Evolutionary conservation across 2,113 vertebrate species (phyloP).

Genomic region (Psilopogon haemacephalus): DNA sequence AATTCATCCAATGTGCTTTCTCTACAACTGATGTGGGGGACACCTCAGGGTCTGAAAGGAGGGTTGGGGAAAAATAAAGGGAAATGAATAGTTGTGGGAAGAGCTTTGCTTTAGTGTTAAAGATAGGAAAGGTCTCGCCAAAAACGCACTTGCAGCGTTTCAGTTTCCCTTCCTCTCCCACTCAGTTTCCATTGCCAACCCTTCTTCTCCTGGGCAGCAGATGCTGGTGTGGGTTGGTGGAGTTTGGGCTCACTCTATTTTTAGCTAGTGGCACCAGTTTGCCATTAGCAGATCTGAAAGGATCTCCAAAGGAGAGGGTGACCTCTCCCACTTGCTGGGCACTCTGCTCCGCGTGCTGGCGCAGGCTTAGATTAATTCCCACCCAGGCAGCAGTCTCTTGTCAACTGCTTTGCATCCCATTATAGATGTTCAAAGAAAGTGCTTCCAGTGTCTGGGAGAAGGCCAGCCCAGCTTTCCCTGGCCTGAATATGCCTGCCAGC

Average conservation of each 20-base stretch:
- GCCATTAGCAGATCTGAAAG: not conserved
- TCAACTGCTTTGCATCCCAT: not conserved
- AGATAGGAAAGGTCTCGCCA: not conserved
- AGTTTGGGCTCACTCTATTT: not conserved
- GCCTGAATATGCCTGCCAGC: not conserved
- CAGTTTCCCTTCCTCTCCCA: not conserved
- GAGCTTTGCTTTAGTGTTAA: not conserved
- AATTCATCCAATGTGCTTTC: not conserved
- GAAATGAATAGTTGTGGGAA: not conserved
- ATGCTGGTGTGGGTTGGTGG: not conserved
- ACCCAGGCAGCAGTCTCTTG: not conserved
- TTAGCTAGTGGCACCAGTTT: not conserved
- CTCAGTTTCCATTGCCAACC: not conserved
- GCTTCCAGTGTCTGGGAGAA: not conserved
- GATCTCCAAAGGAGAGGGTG: not conserved
- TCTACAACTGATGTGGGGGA: not conserved
- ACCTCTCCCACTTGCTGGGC: not conserved
- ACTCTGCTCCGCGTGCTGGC: fast-evolving
- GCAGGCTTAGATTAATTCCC: not conserved
- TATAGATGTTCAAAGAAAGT: not conserved
- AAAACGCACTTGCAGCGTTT: not conserved
- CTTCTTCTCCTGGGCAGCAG: not conserved
- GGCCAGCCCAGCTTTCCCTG: not conserved
- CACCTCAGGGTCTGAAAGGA: not conserved
- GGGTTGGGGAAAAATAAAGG: not conserved